Evolutionary conservation across 2,797 vertebrate genomes (phyloP).

Genomic region (Poecilia velifera): DNA sequence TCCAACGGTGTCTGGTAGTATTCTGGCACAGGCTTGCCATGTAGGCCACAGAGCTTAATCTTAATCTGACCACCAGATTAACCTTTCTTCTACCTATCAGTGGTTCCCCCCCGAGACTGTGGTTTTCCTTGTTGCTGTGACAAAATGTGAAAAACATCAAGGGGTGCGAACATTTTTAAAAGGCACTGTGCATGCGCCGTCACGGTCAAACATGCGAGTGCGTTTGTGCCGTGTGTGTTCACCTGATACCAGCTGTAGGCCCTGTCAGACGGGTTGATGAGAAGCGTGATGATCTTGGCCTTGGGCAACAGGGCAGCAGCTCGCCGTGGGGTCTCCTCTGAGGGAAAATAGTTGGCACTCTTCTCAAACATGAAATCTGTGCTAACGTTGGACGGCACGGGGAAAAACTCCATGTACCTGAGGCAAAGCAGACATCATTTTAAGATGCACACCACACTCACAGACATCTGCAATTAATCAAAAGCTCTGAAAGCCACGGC

Average conservation of each 20-base stretch:
- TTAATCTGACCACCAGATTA: not conserved
- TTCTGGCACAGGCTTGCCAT: not conserved
- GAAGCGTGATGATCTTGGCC: conserved; percentile 96
- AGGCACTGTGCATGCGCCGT: not conserved
- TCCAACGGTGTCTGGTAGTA: not conserved
- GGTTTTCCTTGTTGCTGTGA: not conserved
- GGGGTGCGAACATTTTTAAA: not conserved
- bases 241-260: conserved; percentile 99
- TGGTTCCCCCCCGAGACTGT: no score
- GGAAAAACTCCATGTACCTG: conserved; percentile 98
- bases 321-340: conserved; percentile 90
- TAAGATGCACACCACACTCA: conserved; percentile 13
- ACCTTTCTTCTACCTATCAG: not conserved
- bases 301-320: conserved; percentile 92
- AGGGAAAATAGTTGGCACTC: conserved; percentile 96
- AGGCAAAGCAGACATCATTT: conserved; percentile 31
- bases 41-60: not conserved
- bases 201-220: conserved; percentile 13
- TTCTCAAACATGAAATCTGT: conserved; percentile 96
- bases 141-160: not conserved
- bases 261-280: conserved; percentile 94
- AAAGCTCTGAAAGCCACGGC: not conserved
- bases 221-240: conserved; percentile 34
- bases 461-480: conserved; percentile 9
- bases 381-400: conserved; percentile 89